These are phyloP conservation scores for Pseudococcus viburni DNA, from an alignment of 2,888 invertebrate species.

Conservation along the genomic window DNA sequence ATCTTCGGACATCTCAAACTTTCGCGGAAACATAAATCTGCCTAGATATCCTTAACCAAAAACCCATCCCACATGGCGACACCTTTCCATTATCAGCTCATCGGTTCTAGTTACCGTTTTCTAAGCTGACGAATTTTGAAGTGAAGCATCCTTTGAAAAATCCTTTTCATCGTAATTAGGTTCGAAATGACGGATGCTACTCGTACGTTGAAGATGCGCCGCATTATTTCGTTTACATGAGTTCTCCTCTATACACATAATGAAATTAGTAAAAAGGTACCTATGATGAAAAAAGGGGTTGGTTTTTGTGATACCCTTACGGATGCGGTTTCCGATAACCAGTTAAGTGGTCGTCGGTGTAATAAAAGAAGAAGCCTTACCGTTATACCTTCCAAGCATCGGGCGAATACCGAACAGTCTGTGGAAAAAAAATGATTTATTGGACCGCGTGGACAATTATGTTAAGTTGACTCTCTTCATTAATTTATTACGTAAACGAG, in stretches of 20 bases:
- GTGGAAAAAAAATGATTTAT: slow-evolving; percentile 43
- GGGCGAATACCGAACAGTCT: background rate
- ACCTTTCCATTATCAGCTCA: background rate
- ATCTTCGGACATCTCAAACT: background rate
- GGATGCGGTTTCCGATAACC: slow-evolving; percentile 44
- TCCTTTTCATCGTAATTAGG: background rate
- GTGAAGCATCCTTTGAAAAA: background rate
- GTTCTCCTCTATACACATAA: background rate
- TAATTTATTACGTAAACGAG: slow-evolving; percentile 1
- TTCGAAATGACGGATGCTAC: slow-evolving; percentile 11
- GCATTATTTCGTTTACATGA: background rate
- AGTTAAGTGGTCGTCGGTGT: slow-evolving; percentile 50
- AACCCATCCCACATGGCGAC: slow-evolving; percentile 23
- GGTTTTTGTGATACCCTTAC: slow-evolving; percentile 46
- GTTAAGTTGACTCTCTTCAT: background rate
- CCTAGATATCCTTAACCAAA: background rate
- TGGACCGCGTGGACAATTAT: background rate
- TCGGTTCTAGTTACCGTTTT: background rate
- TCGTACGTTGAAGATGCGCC: background rate
- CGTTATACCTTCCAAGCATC: background rate
- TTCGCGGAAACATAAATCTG: slow-evolving; percentile 43
- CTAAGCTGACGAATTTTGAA: background rate
- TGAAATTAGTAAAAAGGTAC: slow-evolving; percentile 38
- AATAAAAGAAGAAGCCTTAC: slow-evolving; percentile 52
- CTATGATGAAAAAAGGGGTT: slow-evolving; percentile 1